Conservation (phyloP, 2,113 vertebrate genomes). For the Lota lota region DNA sequence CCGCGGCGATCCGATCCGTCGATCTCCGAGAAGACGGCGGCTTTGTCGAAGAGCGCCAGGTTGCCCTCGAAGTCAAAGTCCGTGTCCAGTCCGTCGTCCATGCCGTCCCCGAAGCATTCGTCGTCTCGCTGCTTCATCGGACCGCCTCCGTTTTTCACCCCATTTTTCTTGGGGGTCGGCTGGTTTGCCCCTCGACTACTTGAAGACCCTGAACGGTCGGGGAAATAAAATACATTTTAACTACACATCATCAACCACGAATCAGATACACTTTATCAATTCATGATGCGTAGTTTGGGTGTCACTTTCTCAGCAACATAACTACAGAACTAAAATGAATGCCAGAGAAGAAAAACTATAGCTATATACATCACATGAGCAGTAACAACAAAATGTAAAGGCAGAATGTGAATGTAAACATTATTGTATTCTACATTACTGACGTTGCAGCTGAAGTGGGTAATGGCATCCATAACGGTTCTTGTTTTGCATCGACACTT, state of each 20-base stretch:
- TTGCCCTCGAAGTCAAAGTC: slow-evolving; percentile 99
- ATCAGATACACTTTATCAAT: too few relatives aligned
- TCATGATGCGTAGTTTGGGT: too few relatives aligned
- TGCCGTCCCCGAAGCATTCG: slow-evolving; percentile 90
- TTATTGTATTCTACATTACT: too few relatives aligned
- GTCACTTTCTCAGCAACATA: too few relatives aligned
- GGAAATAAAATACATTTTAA: not conserved
- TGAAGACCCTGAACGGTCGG: slow-evolving; percentile 82
- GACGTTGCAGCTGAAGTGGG: too few relatives aligned
- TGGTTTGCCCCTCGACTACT: slow-evolving; percentile 89
- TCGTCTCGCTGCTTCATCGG: slow-evolving; percentile 92
- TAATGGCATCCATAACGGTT: too few relatives aligned
- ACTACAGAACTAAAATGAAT: too few relatives aligned
- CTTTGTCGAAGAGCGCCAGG: slow-evolving; percentile 96
- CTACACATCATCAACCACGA: too few relatives aligned
- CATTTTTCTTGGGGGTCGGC: slow-evolving; percentile 92
- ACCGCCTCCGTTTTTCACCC: slow-evolving; percentile 82
- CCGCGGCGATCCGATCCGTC: slow-evolving; percentile 84
- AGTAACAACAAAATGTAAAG: too few relatives aligned
- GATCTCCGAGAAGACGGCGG: slow-evolving; percentile 95
- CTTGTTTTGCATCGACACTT: slow-evolving; percentile 47
- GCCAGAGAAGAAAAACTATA: too few relatives aligned
- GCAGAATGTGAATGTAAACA: too few relatives aligned
- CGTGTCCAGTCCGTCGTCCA: slow-evolving; percentile 88
- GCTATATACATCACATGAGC: too few relatives aligned